phyloP scores from a whole-genome alignment of 2,888 invertebrate species.

The Pandemis cinnamomeana region DNA sequence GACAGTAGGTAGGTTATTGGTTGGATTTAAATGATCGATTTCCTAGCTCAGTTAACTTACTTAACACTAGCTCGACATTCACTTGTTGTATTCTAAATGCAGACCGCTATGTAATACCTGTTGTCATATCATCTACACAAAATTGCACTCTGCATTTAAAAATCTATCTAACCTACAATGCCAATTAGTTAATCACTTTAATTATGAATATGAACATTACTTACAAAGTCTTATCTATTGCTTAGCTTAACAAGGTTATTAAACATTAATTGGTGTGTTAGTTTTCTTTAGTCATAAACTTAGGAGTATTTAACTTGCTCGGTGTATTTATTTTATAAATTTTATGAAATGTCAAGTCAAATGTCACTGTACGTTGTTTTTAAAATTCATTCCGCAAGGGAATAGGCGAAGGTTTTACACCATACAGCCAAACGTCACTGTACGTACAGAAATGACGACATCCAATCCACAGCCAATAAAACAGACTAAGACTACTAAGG shows the following conservation, averaged over 20 bases:
- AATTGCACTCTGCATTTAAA: not conserved
- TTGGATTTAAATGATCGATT: not conserved
- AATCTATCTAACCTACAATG: not conserved
- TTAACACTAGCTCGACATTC: conserved; percentile 12
- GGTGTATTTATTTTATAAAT: too few relatives aligned
- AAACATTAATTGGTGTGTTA: not conserved
- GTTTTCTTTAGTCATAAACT: not conserved
- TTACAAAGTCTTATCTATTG: not conserved
- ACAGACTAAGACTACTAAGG: too few relatives aligned
- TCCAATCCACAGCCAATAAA: too few relatives aligned
- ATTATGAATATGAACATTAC: not conserved
- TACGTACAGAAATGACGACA: too few relatives aligned
- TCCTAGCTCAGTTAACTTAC: not conserved
- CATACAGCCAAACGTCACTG: too few relatives aligned
- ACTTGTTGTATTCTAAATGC: conserved; percentile 35
- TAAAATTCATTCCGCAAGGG: too few relatives aligned
- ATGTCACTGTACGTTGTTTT: too few relatives aligned
- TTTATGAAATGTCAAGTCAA: too few relatives aligned
- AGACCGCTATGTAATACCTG: conserved; percentile 2
- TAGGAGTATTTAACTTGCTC: too few relatives aligned
- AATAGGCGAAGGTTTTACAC: too few relatives aligned
- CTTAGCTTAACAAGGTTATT: not conserved
- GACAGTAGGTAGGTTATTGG: conserved; percentile 8
- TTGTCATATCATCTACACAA: not conserved
- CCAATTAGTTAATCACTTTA: not conserved